phyloP scores from a whole-genome alignment of 2,888 invertebrate genomes.

The Embidobia sp. region DNA sequence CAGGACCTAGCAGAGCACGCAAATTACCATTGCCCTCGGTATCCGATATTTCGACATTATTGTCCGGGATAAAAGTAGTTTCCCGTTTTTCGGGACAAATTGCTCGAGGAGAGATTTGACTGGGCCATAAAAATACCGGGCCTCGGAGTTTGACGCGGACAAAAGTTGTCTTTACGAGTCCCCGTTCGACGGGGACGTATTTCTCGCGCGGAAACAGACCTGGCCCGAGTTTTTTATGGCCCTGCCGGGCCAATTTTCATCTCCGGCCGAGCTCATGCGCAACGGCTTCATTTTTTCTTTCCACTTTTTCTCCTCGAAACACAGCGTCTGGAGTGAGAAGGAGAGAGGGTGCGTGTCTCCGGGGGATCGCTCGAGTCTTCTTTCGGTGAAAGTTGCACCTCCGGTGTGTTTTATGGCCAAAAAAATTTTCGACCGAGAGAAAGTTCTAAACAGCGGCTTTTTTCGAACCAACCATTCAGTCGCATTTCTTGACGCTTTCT shows the following conservation, averaged over 20 bases:
- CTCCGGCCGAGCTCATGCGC: too few relatives aligned
- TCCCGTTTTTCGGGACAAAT: too few relatives aligned
- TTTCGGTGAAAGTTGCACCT: constrained; percentile 61
- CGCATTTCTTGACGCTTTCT: constrained; percentile 61
- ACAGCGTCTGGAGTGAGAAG: too few relatives aligned
- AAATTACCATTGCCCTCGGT: too few relatives aligned
- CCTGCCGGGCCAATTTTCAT: constrained; percentile 55
- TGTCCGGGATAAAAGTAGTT: too few relatives aligned
- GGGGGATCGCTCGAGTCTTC: constrained; percentile 45
- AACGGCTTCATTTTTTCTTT: constrained; percentile 30
- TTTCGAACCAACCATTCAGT: constrained; percentile 50
- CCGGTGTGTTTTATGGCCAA: constrained; percentile 41
- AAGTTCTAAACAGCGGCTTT: constrained; percentile 47
- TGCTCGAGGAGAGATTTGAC: too few relatives aligned
- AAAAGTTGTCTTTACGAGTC: constrained; percentile 47
- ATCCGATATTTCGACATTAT: too few relatives aligned
- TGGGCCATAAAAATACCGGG: too few relatives aligned
- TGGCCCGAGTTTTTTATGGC: constrained; percentile 38
- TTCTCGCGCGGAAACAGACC: constrained; percentile 11
- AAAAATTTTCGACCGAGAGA: constrained; percentile 48
- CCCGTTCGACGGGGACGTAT: too few relatives aligned
- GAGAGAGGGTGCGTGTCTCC: constrained; percentile 43
- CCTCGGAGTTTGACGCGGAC: constrained; percentile 26
- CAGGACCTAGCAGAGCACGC: too few relatives aligned
- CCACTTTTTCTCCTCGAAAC: constrained; percentile 24